Percentiles rank a stretch among this genome's conserved stretches.
These are phyloP conservation scores for Sycophila texana DNA, from an alignment of 2,888 invertebrate species.

Conservation along the genomic window DNA sequence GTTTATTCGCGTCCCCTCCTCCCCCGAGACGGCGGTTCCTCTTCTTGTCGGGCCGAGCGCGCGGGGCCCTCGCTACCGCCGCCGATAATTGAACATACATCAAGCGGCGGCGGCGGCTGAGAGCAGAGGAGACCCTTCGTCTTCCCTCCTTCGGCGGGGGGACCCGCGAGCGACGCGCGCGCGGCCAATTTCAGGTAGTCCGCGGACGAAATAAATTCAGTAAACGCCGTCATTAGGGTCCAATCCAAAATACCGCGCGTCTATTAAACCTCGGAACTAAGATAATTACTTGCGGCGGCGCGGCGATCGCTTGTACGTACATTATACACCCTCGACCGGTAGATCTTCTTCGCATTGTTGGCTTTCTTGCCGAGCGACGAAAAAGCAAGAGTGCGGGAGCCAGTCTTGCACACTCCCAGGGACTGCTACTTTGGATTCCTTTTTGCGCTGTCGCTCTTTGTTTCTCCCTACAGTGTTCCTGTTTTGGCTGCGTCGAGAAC, in stretches of 20 bases:
- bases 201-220: slow-evolving; percentile 71
- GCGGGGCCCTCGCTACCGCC: slow-evolving; percentile 57
- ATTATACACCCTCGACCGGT: slow-evolving; percentile 63
- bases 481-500: no score
- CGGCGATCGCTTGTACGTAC: not conserved
- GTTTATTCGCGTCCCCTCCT: slow-evolving; percentile 46
- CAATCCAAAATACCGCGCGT: slow-evolving; percentile 73
- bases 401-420: no score
- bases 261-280: slow-evolving; percentile 73
- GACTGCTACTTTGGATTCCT: not conserved
- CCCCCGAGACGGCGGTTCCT: not conserved
- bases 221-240: slow-evolving; percentile 73
- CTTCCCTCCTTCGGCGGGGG: not conserved
- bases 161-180: slow-evolving; percentile 58
- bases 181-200: slow-evolving; percentile 64
- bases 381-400: no score
- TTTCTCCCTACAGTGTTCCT: slow-evolving; percentile 32
- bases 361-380: no score
- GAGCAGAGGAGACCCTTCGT: slow-evolving; percentile 2
- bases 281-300: slow-evolving; percentile 68
- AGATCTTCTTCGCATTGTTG: not conserved
- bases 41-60: slow-evolving; percentile 28
- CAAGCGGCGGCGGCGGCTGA: slow-evolving; percentile 58
- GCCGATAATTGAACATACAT: slow-evolving; percentile 69
- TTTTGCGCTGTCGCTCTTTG: slow-evolving; percentile 43